Percentiles rank a stretch among this genome's conserved stretches.
Evolutionary conservation across 2,888 invertebrate genomes (phyloP).

Genomic region (Hermodice carunculata): DNA sequence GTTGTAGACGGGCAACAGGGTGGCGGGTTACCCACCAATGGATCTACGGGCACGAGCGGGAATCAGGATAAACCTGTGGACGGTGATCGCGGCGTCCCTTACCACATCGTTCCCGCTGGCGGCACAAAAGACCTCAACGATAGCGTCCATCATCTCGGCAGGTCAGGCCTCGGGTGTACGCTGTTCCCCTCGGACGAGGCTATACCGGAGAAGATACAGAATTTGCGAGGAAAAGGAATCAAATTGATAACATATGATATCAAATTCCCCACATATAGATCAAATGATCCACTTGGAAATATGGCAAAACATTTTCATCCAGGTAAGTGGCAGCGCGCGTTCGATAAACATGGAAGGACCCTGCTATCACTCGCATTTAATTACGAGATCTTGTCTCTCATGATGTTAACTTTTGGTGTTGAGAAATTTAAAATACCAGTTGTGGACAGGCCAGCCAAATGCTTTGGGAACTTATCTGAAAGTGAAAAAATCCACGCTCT

Average conservation of each 20-base stretch:
- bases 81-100: too few species aligned
- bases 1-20: too few species aligned
- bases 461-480: constrained; percentile 22
- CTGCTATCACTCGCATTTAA: constrained; percentile 63
- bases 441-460: constrained; percentile 22
- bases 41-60: too few species aligned
- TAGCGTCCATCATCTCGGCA: too few species aligned
- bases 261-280: constrained; percentile 6
- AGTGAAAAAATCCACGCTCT: constrained; percentile 16
- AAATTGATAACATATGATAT: constrained; percentile 7
- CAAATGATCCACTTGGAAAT: constrained; percentile 11
- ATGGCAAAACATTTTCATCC: constrained; percentile 48
- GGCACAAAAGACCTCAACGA: too few species aligned
- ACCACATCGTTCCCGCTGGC: too few species aligned
- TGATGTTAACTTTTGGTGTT: constrained; percentile 60
- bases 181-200: constrained; percentile 10
- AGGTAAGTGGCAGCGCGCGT: constrained; percentile 59
- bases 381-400: constrained; percentile 61
- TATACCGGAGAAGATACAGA: constrained; percentile 10
- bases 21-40: too few species aligned
- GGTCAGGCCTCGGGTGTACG: not conserved
- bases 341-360: constrained; percentile 60
- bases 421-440: constrained; percentile 46
- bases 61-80: too few species aligned
- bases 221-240: not conserved